Percentiles rank a stretch among this genome's conserved stretches.
Conservation (phyloP, 1,140 invertebrate genomes). For the Anoplophora glabripennis region DNA sequence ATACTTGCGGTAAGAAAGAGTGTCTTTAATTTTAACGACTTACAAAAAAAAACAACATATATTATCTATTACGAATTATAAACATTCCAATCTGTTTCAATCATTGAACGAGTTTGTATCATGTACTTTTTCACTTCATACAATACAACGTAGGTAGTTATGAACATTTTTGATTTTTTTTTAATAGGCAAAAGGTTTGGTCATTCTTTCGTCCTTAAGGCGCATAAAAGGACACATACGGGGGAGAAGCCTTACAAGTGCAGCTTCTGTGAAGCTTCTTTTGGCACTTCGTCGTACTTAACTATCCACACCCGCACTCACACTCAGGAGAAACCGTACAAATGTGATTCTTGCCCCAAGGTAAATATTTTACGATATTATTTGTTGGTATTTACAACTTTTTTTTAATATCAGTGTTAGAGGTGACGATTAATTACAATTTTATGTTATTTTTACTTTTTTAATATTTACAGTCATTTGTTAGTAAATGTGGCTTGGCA, state of each 20-base stretch:
- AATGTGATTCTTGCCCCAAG: constrained; percentile 37
- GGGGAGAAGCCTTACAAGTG: constrained; percentile 63
- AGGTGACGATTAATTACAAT: too few relatives aligned
- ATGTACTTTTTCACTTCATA: too few relatives aligned
- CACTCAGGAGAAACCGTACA: constrained; percentile 45
- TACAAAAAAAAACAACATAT: too few relatives aligned
- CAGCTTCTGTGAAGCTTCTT: constrained; percentile 52
- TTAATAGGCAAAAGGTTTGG: constrained; percentile 37
- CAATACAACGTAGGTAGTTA: too few relatives aligned
- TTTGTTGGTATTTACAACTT: background rate
- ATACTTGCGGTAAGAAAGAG: constrained; percentile 58
- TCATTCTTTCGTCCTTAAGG: constrained; percentile 38
- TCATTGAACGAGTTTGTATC: too few relatives aligned
- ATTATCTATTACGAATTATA: too few relatives aligned
- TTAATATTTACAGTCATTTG: constrained; percentile 35
- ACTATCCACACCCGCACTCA: constrained; percentile 81
- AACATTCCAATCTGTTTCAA: too few relatives aligned
- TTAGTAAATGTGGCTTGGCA: constrained; percentile 37
- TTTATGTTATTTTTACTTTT: too few relatives aligned
- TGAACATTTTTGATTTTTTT: too few relatives aligned
- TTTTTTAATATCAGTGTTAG: too few relatives aligned
- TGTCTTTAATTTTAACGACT: background rate
- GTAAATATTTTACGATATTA: constrained; percentile 17
- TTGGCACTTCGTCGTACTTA: constrained; percentile 71
- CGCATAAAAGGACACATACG: constrained; percentile 59